Conservation (phyloP, 1,140 invertebrate genomes). For the Caenorhabditis latens region DNA sequence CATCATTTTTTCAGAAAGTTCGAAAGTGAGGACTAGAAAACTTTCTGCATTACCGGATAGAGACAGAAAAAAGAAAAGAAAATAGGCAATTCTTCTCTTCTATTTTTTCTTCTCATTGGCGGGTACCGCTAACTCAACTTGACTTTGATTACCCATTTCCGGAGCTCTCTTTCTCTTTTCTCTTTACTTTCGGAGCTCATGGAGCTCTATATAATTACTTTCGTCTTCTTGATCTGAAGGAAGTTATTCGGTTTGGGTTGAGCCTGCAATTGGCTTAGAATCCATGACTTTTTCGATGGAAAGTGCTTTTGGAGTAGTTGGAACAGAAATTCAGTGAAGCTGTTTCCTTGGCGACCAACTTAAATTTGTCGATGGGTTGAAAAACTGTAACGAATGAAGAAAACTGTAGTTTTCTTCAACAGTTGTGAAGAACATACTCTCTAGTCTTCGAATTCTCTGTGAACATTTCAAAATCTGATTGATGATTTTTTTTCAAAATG, state of each 20-base stretch:
- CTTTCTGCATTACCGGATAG: too few relatives aligned
- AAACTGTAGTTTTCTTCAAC: too few relatives aligned
- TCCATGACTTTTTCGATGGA: too few relatives aligned
- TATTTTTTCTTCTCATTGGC: conserved; percentile 4
- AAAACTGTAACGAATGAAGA: too few relatives aligned
- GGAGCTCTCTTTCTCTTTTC: neutral
- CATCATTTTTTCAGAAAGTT: neutral
- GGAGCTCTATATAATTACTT: conserved; percentile 41
- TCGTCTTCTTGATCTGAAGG: conserved; percentile 4
- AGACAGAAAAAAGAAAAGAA: neutral
- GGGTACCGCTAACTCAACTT: neutral
- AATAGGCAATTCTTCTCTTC: neutral
- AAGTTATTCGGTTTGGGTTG: neutral
- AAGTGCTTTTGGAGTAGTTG: too few relatives aligned
- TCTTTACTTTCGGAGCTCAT: neutral
- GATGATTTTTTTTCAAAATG: too few relatives aligned
- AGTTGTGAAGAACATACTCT: too few relatives aligned
- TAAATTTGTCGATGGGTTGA: too few relatives aligned
- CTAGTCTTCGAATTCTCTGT: too few relatives aligned
- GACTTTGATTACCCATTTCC: conserved; percentile 50
- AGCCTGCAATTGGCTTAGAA: neutral
- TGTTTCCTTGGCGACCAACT: too few relatives aligned
- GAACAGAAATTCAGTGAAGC: too few relatives aligned
- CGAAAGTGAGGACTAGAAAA: neutral
- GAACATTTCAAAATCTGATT: too few relatives aligned